Base-by-base conservation (phyloP, 2,797 vertebrate species). In the Arnoldichthys spilopterus region DNA sequence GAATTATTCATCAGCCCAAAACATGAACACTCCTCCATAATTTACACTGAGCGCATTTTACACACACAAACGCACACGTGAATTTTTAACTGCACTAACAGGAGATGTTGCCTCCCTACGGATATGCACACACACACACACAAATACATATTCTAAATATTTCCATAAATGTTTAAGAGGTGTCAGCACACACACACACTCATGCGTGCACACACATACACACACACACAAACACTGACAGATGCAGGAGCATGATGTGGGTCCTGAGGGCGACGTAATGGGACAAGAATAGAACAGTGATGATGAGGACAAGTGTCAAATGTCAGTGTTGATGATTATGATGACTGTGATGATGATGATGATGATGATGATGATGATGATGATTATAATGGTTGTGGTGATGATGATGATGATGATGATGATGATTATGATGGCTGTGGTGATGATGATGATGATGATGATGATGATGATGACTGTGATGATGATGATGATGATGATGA, bases 21-120 rank as follows among this genome's bases (percentile, higher is more conserved):
- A 91, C 85, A 89, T 72, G 85, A 87, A 76, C 86, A 67, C 78
- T 67, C 74, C 80, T 91, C 74, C 74, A 91, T 93, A 88, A 92
- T 92, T 92, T 49, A 91, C 75, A 79, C 0, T 34, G 62, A 26
- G 68, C 59, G 72, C 72, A 86, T 88, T 85, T 83, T 84, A 86
- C 77, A 88, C 84, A 85, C 82, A 86, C 76, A 77, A 74, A 56
- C 26, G 64, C 71, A 82, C 68, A 69, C 67, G 68, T 79, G 12
- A 77, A 84, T 80, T 70, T 67, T 74, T 85, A 79, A 20, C 47
- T 20, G 5, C 47, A 20, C 47, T 45, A 45, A 16, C 2, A 47
- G 13, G 45, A 16, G 45, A 16, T 47, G 45, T 51, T n/a, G 16
- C 53, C 22, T 7, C 22, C 53, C 45, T 47, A 47, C 45, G 12